Evolutionary conservation across 2,797 vertebrate genomes (phyloP).

Genomic region (Uromys caudimaculatus): DNA sequence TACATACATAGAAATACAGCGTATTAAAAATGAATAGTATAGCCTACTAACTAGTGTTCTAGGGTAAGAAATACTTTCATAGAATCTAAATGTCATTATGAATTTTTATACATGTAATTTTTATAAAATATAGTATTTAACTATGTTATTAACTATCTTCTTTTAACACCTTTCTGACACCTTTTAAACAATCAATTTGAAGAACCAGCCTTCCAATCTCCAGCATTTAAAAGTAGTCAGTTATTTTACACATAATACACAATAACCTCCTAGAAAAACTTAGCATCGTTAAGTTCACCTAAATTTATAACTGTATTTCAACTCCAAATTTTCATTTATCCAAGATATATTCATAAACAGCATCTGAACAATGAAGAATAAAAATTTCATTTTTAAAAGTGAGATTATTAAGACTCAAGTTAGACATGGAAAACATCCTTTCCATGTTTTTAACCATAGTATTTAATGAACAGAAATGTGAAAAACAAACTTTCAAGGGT

Average conservation of each 20-base stretch:
- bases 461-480: neutral
- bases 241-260: neutral
- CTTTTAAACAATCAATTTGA: neutral
- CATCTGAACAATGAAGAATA: neutral
- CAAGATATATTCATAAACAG: neutral
- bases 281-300: neutral
- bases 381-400: slow-evolving; percentile 1
- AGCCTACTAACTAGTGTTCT: neutral
- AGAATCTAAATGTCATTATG: neutral
- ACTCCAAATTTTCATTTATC: neutral
- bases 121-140: neutral
- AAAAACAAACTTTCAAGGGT: neutral
- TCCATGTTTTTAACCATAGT: neutral
- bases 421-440: neutral
- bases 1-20: neutral
- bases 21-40: neutral
- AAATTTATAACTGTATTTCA: neutral
- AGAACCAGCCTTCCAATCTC: neutral
- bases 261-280: neutral
- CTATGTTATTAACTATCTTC: neutral
- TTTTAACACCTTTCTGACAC: neutral
- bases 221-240: neutral
- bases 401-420: neutral
- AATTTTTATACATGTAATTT: neutral
- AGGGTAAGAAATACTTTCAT: neutral